Evolutionary conservation across 1,140 invertebrate species (phyloP).

Genomic region (Drosophila pseudoananassae): DNA sequence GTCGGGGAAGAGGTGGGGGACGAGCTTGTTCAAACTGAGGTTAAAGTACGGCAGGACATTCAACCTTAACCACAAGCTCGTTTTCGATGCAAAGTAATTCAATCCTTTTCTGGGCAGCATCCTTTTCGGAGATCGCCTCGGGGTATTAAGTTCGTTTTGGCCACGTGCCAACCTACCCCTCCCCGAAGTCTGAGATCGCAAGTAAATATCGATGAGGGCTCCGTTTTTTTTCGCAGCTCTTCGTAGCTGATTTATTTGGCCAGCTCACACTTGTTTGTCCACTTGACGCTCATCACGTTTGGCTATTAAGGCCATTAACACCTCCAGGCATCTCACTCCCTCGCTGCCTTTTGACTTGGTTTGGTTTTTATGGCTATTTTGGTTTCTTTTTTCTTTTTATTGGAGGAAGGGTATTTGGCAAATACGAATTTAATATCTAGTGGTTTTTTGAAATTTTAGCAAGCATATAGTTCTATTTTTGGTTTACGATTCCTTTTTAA

Average conservation of each 20-base stretch:
- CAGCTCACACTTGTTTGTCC: constrained; percentile 51
- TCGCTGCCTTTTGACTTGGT: constrained; percentile 34
- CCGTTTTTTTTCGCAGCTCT: constrained; percentile 28
- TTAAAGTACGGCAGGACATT: constrained; percentile 75
- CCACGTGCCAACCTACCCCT: constrained; percentile 54
- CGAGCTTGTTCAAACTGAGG: constrained; percentile 28
- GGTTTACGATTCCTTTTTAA: background rate
- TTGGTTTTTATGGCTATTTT: constrained; percentile 49
- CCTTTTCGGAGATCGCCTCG: constrained; percentile 41
- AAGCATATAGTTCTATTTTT: background rate
- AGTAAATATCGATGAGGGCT: constrained; percentile 41
- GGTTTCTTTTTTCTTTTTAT: constrained; percentile 8
- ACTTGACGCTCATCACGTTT: constrained; percentile 61
- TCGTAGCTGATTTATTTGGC: constrained; percentile 41
- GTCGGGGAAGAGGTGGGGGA: background rate
- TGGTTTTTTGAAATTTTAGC: background rate
- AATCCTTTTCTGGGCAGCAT: constrained; percentile 64
- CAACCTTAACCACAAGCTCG: constrained; percentile 43
- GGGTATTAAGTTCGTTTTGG: constrained; percentile 67
- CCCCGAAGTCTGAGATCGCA: constrained; percentile 22
- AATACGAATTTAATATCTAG: constrained; percentile 25
- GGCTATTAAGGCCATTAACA: constrained; percentile 73
- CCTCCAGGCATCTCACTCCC: constrained; percentile 39
- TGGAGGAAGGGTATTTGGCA: constrained; percentile 8
- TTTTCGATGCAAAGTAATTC: constrained; percentile 47